Evolutionary conservation across 2,888 invertebrate species (phyloP).

Genomic region (Acrobasis suavella): DNA sequence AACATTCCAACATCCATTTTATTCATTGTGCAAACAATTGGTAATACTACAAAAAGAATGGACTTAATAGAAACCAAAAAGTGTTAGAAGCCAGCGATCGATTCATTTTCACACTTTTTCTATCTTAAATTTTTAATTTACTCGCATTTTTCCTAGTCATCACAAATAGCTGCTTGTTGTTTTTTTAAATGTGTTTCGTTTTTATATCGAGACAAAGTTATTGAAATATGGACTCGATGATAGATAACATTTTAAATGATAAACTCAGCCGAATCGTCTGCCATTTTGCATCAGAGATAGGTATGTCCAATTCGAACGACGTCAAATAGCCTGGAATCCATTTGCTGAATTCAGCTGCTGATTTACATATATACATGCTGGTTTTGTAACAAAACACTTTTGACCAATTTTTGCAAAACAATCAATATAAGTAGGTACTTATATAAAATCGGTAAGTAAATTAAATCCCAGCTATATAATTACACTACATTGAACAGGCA

Average conservation of each 20-base stretch:
- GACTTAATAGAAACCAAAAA: background rate
- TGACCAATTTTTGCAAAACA: too few relatives aligned
- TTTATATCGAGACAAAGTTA: background rate
- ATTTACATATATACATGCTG: too few relatives aligned
- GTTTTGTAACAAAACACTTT: too few relatives aligned
- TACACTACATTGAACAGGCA: too few relatives aligned
- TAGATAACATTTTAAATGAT: background rate
- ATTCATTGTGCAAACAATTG: too few relatives aligned
- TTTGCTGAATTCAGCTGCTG: too few relatives aligned
- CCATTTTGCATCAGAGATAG: background rate
- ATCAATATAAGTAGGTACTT: too few relatives aligned
- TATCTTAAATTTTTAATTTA: background rate
- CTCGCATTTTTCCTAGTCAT: slow-evolving; percentile 4
- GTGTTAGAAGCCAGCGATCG: background rate
- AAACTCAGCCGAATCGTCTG: background rate
- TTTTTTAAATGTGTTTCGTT: background rate
- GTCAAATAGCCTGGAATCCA: too few relatives aligned
- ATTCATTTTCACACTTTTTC: slow-evolving; percentile 1
- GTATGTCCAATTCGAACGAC: background rate
- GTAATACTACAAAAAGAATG: background rate
- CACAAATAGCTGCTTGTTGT: background rate
- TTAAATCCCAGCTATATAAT: too few relatives aligned
- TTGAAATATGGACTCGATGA: too few relatives aligned
- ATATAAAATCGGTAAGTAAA: too few relatives aligned
- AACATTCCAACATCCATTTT: too few relatives aligned